These are phyloP conservation scores for Drosophila eugracilis DNA, from an alignment of 1,140 invertebrate genomes.

Conservation along the genomic window DNA sequence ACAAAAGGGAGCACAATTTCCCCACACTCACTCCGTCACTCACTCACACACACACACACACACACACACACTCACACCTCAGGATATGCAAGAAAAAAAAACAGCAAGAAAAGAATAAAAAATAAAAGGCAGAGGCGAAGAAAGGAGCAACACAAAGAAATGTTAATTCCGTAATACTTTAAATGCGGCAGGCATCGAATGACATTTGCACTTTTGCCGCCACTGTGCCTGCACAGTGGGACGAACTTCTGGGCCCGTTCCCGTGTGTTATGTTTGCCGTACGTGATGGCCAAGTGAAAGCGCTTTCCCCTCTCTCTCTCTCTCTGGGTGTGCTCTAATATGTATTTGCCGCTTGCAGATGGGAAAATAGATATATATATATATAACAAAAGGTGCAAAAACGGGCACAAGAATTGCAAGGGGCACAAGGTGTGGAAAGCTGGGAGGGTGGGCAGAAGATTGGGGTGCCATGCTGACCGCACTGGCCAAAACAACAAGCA, in stretches of 20 bases:
- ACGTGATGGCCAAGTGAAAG: slow-evolving; percentile 75
- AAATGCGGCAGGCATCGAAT: slow-evolving; percentile 82
- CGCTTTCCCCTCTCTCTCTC: slow-evolving; percentile 28
- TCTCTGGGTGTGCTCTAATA: slow-evolving; percentile 63
- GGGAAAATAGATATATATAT: slow-evolving; percentile 14
- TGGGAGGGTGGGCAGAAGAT: slow-evolving; percentile 6
- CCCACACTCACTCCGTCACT: slow-evolving; percentile 59
- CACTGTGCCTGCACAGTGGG: slow-evolving; percentile 74
- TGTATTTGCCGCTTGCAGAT: slow-evolving; percentile 57
- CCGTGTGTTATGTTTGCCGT: slow-evolving; percentile 44
- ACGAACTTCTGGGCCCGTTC: slow-evolving; percentile 19
- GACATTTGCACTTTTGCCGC: slow-evolving; percentile 81
- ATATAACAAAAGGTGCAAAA: slow-evolving; percentile 74
- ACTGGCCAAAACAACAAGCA: slow-evolving; percentile 57
- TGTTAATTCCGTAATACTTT: slow-evolving; percentile 83
- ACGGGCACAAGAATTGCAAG: slow-evolving; percentile 69
- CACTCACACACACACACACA: slow-evolving; percentile 29
- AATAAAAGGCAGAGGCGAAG: slow-evolving; percentile 4
- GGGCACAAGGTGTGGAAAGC: slow-evolving; percentile 17
- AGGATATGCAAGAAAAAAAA: slow-evolving; percentile 4
- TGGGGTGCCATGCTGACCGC: slow-evolving; percentile 50
- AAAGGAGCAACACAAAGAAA: slow-evolving; percentile 72
- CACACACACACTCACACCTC: slow-evolving; percentile 28
- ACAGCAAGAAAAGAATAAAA: not conserved
- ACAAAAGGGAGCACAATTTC: slow-evolving; percentile 82